Conservation (phyloP, 2,113 vertebrate genomes). For the Calidris pugnax region DNA sequence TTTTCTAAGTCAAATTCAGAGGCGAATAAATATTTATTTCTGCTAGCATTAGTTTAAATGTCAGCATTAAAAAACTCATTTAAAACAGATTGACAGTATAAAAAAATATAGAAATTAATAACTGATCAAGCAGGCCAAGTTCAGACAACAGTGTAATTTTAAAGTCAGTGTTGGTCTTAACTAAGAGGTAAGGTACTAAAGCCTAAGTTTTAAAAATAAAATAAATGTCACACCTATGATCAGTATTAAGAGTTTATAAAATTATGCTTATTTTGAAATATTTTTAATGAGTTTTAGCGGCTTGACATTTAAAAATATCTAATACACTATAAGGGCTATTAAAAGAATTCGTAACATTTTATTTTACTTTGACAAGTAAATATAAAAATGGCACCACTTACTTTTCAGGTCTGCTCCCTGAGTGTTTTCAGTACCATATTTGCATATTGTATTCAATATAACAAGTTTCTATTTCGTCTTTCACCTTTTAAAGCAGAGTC, state of each 20-base stretch:
- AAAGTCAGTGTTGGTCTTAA: neutral
- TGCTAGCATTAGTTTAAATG: neutral
- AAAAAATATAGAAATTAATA: neutral
- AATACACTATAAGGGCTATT: neutral
- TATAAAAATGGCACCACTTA: neutral
- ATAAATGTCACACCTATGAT: neutral
- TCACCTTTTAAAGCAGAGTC: neutral
- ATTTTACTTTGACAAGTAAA: conserved; percentile 14
- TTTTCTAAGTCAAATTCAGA: conserved; percentile 7
- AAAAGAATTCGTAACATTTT: conserved; percentile 43
- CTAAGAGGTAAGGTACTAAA: neutral
- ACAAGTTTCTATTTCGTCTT: neutral
- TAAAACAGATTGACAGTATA: neutral
- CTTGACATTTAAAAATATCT: conserved; percentile 42
- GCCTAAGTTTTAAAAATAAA: neutral
- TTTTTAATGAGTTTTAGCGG: neutral
- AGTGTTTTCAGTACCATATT: neutral
- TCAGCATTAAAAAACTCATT: neutral
- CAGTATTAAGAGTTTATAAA: neutral
- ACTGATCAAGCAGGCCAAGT: neutral
- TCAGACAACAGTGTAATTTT: neutral
- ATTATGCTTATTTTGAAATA: conserved; percentile 16
- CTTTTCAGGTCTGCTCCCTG: neutral
- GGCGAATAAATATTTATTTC: conserved; percentile 2
- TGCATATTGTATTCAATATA: neutral